Percentiles rank a stretch among this genome's conserved stretches.
Conservation (phyloP, 1,140 invertebrate genomes). For the Tribolium madens region DNA sequence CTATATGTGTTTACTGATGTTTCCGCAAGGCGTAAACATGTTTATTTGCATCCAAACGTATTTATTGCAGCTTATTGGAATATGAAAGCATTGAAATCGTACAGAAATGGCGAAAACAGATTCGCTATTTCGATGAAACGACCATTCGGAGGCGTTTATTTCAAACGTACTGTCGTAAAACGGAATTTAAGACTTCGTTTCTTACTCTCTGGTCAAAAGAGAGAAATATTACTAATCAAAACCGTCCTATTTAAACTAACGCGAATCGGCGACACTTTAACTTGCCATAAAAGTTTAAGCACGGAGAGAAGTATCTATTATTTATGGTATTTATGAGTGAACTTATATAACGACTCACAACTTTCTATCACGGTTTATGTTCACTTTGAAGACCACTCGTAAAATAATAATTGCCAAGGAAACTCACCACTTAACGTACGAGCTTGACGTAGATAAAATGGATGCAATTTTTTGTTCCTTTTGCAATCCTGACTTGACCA, state of each 20-base stretch:
- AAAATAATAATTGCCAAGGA: neutral
- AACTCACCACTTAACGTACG: neutral
- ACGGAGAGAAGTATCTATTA: neutral
- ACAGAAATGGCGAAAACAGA: constrained; percentile 27
- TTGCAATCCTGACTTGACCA: neutral
- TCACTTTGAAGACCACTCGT: neutral
- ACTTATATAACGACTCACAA: neutral
- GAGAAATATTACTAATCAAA: constrained; percentile 11
- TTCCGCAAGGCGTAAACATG: constrained; percentile 1
- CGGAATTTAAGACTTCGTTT: constrained; percentile 11
- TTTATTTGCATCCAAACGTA: constrained; percentile 19
- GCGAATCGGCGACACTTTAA: neutral
- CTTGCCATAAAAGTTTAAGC: neutral
- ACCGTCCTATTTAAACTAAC: neutral
- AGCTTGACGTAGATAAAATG: neutral
- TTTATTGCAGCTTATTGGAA: constrained; percentile 32
- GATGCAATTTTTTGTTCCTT: neutral
- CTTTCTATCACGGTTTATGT: neutral
- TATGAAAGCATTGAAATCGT: constrained; percentile 21
- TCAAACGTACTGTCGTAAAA: constrained; percentile 25
- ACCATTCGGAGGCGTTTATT: constrained; percentile 21
- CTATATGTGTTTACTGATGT: neutral
- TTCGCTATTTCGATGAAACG: constrained; percentile 27
- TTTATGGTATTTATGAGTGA: constrained; percentile 17
- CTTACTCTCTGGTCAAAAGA: neutral